Base-by-base conservation (phyloP, 1,140 invertebrate genomes). In the Aricia agestis region DNA sequence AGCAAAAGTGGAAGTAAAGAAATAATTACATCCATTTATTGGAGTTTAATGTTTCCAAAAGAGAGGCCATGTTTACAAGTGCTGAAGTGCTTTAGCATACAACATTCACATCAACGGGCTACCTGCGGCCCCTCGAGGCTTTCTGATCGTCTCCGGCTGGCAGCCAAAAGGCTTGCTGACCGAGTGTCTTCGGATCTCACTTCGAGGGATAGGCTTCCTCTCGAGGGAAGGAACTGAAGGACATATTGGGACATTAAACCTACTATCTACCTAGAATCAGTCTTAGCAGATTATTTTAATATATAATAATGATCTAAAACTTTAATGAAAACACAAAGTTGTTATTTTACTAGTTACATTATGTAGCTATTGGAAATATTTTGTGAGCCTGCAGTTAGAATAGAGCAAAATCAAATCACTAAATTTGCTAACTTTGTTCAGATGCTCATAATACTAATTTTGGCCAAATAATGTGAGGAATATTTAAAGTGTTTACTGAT, bases 201-300 rank as follows among this genome's bases (percentile, higher is more conserved):
- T 85, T 94, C 94, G 25, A 94, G 87, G 6, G 93, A 94, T 66
- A 94, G 85, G 69, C 93, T 94, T 66, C 93, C 93, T 76, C 94
- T 93, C 66, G 93, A 93, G 52, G 93, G 93, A 71, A 89, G 92
- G 67, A 91, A 90, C 87, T 91, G 87, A 69, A 67, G 67, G 70
- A 70, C 32, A 63, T 65, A 15, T 36, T 31, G 19, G 2, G 59
- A 63, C 6, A 25, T 63, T 63, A 63, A 19, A 0, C 59, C 25
- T 7, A 19, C 11, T 15, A 9, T 25, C 25, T 25, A 25, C 3
- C 25, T 25, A 25, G 25, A 25, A 2, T 25, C 1, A 2, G 25
- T 25, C 25, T 25, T 3, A 25, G 25, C 3, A 25, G 25, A 25
- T 25, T 25, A 25, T 25, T 1, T 25, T 25, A 25, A 25, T 25